Evolutionary conservation across 2,888 invertebrate species (phyloP).

Genomic region (Resseliella maxima): DNA sequence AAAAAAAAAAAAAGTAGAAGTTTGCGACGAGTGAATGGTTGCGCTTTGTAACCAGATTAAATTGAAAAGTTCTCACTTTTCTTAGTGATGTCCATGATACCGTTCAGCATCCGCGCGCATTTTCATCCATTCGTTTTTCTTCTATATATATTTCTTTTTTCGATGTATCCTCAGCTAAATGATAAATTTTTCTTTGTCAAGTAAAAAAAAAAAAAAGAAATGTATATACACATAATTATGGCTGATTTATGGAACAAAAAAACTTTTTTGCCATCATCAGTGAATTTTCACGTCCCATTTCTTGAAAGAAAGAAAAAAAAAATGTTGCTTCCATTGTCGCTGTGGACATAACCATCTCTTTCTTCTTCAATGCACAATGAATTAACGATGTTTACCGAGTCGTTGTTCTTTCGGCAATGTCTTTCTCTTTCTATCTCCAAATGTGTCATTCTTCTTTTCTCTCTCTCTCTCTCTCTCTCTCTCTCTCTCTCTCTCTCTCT

Average conservation of each 20-base stretch:
- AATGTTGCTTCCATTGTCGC: neutral
- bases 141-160: neutral
- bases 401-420: neutral
- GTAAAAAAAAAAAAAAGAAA: too few relatives aligned
- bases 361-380: conserved; percentile 24
- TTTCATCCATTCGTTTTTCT: neutral
- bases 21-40: neutral
- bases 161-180: too few relatives aligned
- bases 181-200: conserved; percentile 54
- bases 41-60: conserved; percentile 24
- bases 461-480: neutral
- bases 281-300: conserved; percentile 13
- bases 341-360: neutral
- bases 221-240: conserved; percentile 48
- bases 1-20: too few relatives aligned
- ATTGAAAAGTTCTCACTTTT: conserved; percentile 53
- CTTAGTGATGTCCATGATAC: neutral
- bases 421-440: neutral
- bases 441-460: neutral
- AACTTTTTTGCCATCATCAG: conserved; percentile 35
- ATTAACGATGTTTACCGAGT: conserved; percentile 28
- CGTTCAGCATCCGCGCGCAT: neutral
- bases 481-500: neutral
- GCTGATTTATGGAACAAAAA: conserved; percentile 48
- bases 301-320: too few relatives aligned